Conservation (phyloP, 2,888 invertebrate genomes). For the Yponomeuta plumbellus region DNA sequence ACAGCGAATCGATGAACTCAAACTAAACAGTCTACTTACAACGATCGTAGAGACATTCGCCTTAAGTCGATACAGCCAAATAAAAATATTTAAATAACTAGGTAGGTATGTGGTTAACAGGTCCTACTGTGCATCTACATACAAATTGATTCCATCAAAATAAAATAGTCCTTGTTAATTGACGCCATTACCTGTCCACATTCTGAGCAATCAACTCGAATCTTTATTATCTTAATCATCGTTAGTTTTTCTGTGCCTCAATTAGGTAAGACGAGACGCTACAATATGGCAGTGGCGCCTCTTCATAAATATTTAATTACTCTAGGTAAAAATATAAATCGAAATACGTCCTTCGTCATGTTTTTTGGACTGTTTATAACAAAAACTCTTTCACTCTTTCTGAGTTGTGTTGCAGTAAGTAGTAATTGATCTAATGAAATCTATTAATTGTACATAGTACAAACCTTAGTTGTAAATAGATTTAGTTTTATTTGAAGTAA, state of each 20-base stretch:
- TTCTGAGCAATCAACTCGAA: background rate
- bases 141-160: background rate
- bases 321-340: background rate
- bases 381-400: too few relatives aligned
- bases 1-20: background rate
- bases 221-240: background rate
- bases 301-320: background rate
- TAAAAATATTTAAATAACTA: background rate
- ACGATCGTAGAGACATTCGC: too few relatives aligned
- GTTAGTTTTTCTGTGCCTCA: background rate
- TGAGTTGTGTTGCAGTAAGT: too few relatives aligned
- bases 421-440: too few relatives aligned
- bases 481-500: too few relatives aligned
- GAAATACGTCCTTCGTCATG: too few relatives aligned
- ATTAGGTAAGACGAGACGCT: background rate
- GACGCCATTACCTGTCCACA: background rate
- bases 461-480: too few relatives aligned
- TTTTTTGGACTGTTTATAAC: too few relatives aligned
- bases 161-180: background rate
- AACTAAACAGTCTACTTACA: background rate
- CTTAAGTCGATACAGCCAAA: background rate
- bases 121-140: constrained; percentile 1
- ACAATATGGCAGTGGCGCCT: background rate
- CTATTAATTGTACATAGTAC: too few relatives aligned
- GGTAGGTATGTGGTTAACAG: background rate